A percentile compares a stretch with the other conserved stretches of the same genome.
These are phyloP conservation scores for Canis aureus DNA, from an alignment of 2,113 vertebrate species.

Conservation along the genomic window DNA sequence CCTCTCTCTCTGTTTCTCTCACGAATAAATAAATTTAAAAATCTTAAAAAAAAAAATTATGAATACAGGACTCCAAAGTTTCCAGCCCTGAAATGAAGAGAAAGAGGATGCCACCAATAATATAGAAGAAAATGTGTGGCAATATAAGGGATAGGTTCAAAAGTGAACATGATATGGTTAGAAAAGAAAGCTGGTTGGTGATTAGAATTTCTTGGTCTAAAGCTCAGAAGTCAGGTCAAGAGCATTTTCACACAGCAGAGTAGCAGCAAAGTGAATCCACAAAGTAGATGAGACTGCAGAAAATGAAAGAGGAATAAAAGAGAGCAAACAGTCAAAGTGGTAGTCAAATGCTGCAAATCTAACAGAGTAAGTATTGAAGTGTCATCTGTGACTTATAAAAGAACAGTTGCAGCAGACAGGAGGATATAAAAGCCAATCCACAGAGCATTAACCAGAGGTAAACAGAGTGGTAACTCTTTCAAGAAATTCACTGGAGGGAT, in stretches of 20 bases:
- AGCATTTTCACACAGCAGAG: background rate
- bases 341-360: background rate
- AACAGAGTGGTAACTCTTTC: background rate
- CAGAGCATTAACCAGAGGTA: background rate
- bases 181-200: background rate
- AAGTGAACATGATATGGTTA: background rate
- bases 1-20: too few relatives aligned
- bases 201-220: slow-evolving; percentile 31
- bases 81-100: background rate
- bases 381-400: background rate
- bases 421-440: background rate
- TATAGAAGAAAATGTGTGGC: background rate
- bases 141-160: slow-evolving; percentile 30
- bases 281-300: background rate
- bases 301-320: background rate
- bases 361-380: background rate
- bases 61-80: background rate
- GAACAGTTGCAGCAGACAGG: background rate
- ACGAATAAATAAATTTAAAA: too few relatives aligned
- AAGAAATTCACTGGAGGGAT: background rate
- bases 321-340: background rate
- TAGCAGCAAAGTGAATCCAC: background rate
- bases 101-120: background rate
- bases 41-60: too few relatives aligned
- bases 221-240: background rate